A percentile compares a stretch with the other conserved stretches of the same genome.
phyloP scores from a whole-genome alignment of 2,888 invertebrate genomes.

The Tipula unca region DNA sequence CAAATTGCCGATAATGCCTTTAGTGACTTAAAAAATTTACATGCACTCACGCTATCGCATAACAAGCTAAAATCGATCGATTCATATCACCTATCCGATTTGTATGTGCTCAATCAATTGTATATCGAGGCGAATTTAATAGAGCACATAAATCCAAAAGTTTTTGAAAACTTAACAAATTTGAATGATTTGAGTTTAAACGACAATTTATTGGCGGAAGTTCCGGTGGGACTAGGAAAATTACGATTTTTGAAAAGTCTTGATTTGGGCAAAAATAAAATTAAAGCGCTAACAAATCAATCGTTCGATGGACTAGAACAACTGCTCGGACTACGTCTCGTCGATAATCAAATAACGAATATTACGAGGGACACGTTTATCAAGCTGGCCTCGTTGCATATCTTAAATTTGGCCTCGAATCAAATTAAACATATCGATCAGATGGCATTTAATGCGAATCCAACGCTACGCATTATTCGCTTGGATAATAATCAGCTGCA shows the following conservation, averaged over 20 bases:
- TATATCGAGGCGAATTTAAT: slow-evolving; percentile 68
- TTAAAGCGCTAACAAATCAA: slow-evolving; percentile 59
- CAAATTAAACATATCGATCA: slow-evolving; percentile 67
- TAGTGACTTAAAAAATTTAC: slow-evolving; percentile 64
- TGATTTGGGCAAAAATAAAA: slow-evolving; percentile 73
- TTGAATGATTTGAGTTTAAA: slow-evolving; percentile 69
- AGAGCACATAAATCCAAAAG: slow-evolving; percentile 55
- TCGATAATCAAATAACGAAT: slow-evolving; percentile 70
- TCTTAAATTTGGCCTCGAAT: slow-evolving; percentile 73
- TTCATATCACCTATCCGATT: slow-evolving; percentile 60
- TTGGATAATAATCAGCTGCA: slow-evolving; percentile 70
- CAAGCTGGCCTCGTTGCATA: slow-evolving; percentile 61
- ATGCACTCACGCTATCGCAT: slow-evolving; percentile 63
- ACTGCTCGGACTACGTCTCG: slow-evolving; percentile 65
- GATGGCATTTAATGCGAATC: slow-evolving; percentile 65
- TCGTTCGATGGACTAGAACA: slow-evolving; percentile 66
- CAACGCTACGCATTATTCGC: slow-evolving; percentile 63
- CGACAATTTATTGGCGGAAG: slow-evolving; percentile 60
- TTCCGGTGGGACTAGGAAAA: slow-evolving; percentile 61
- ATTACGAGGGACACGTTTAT: slow-evolving; percentile 66
- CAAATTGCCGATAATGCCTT: slow-evolving; percentile 66
- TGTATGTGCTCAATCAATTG: slow-evolving; percentile 63
- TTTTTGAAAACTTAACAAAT: slow-evolving; percentile 69
- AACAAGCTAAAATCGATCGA: slow-evolving; percentile 63
- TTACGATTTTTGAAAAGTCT: slow-evolving; percentile 63